Percentiles rank a stretch among this genome's conserved stretches.
These are phyloP conservation scores for Colinus virginianus DNA, from an alignment of 2,113 vertebrate species.

Conservation along the genomic window DNA sequence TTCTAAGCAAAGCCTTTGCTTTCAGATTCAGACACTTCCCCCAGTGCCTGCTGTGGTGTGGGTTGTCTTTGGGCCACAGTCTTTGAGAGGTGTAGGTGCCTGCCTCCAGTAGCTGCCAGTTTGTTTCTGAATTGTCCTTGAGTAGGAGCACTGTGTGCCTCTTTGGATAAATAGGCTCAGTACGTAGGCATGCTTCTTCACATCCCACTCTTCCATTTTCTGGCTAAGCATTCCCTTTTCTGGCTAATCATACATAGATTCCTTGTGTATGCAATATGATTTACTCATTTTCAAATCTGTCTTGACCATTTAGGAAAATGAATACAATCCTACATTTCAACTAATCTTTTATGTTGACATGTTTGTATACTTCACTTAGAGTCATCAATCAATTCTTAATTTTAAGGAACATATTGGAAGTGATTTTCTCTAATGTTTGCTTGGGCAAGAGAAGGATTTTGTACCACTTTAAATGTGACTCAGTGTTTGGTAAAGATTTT, in stretches of 20 bases:
- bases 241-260: neutral
- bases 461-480: constrained; percentile 41
- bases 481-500: constrained; percentile 63
- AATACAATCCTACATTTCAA: neutral
- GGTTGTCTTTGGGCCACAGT: neutral
- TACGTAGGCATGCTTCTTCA: neutral
- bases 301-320: neutral
- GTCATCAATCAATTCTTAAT: neutral
- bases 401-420: constrained; percentile 29
- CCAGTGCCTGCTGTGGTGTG: neutral
- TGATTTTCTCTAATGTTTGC: constrained; percentile 29
- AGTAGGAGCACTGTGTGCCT: neutral
- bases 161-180: neutral
- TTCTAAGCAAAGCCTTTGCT: neutral
- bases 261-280: neutral
- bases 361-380: neutral
- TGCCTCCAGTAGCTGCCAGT: neutral
- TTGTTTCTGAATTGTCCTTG: neutral
- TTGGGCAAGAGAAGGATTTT: constrained; percentile 27
- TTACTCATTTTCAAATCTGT: neutral
- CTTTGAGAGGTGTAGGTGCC: accelerated
- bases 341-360: neutral
- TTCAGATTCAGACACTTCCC: accelerated
- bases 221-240: neutral
- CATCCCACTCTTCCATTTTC: neutral